A percentile compares a stretch with the other conserved stretches of the same genome.
Evolutionary conservation across 2,888 invertebrate species (phyloP).

Genomic region (Cryptocephalus moraei): DNA sequence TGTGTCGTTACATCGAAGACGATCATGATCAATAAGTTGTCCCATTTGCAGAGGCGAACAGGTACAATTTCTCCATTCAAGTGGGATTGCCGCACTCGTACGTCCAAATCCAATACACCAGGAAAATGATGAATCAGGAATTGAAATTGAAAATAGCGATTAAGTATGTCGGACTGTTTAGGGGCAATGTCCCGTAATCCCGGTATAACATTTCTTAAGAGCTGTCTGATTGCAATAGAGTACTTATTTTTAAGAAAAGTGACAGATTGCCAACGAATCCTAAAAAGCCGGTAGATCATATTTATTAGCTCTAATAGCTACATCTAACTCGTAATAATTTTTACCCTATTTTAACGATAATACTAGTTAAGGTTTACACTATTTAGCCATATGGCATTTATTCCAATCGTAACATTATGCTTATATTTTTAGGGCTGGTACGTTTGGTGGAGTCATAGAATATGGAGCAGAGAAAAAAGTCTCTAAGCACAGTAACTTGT

Average conservation of each 20-base stretch:
- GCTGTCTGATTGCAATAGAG: too few relatives aligned
- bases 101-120: constrained; percentile 62
- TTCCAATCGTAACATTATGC: too few relatives aligned
- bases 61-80: constrained; percentile 60
- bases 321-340: too few relatives aligned
- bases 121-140: constrained; percentile 70
- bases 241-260: constrained; percentile 44
- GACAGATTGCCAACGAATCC: too few relatives aligned
- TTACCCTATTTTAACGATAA: too few relatives aligned
- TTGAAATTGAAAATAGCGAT: constrained; percentile 59
- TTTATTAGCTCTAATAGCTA: too few relatives aligned
- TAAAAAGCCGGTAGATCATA: too few relatives aligned
- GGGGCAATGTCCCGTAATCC: too few relatives aligned
- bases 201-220: too few relatives aligned
- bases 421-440: constrained; percentile 62
- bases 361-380: too few relatives aligned
- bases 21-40: constrained; percentile 2
- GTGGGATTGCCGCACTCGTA: constrained; percentile 76
- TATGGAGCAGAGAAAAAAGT: constrained; percentile 91
- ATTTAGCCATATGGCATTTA: too few relatives aligned
- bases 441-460: constrained; percentile 78
- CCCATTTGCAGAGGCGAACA: constrained; percentile 30
- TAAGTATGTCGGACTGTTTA: constrained; percentile 16
- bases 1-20: constrained; percentile 24
- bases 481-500: constrained; percentile 78